phyloP scores from a whole-genome alignment of 2,888 invertebrate genomes.

The Meiosimyza decipiens region DNA sequence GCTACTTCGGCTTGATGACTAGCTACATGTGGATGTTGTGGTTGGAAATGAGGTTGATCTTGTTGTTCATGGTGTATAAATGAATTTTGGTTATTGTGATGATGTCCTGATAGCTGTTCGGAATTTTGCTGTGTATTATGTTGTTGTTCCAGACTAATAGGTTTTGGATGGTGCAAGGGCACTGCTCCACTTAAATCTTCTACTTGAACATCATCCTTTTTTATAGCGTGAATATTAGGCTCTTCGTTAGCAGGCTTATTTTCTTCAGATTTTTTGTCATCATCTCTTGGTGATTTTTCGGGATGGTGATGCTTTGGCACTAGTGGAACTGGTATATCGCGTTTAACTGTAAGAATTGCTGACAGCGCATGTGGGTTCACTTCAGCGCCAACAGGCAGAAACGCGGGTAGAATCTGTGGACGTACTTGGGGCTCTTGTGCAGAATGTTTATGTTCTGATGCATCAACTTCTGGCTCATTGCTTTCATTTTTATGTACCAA shows the following conservation, averaged over 20 bases:
- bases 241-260: conserved; percentile 23
- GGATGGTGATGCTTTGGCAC: conserved; percentile 49
- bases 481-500: not conserved
- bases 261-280: conserved; percentile 6
- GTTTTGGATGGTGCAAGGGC: conserved; percentile 2
- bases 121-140: too few relatives aligned
- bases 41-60: not conserved
- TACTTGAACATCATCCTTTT: conserved; percentile 32
- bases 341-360: conserved; percentile 40
- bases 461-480: not conserved
- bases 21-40: not conserved
- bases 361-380: conserved; percentile 19
- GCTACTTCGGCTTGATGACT: conserved; percentile 26
- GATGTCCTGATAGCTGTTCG: conserved; percentile 15
- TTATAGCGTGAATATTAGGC: not conserved
- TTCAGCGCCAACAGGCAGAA: conserved; percentile 23
- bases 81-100: not conserved
- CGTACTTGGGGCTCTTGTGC: conserved; percentile 36
- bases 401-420: conserved; percentile 30
- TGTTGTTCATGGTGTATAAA: not conserved
- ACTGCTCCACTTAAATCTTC: conserved; percentile 31
- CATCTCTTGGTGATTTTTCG: conserved; percentile 42
- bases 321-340: conserved; percentile 62
- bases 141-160: not conserved
- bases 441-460: conserved; percentile 27